Percentiles rank a stretch among this genome's conserved stretches.
Conservation (phyloP, 1,140 invertebrate genomes). For the Microvelia longipes region DNA sequence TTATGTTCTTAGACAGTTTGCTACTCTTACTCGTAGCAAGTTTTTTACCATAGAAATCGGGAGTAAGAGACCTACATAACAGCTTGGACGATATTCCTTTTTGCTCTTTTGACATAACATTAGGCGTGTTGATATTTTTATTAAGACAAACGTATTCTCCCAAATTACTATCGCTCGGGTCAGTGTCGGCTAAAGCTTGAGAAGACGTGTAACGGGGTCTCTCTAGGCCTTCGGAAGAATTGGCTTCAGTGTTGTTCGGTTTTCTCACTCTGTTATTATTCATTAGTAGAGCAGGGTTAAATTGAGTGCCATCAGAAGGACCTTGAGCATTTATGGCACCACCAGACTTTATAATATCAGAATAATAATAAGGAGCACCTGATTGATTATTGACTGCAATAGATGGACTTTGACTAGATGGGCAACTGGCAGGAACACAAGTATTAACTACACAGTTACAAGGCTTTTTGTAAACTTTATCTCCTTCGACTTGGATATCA, state of each 20-base stretch:
- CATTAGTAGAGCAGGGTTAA: neutral
- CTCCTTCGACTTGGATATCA: neutral
- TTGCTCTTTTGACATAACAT: neutral
- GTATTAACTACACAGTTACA: neutral
- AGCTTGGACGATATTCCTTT: neutral
- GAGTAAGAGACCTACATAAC: neutral
- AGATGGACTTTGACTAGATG: neutral
- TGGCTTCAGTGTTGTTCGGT: neutral
- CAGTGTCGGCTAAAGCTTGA: neutral
- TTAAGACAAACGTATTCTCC: neutral
- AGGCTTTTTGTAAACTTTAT: neutral
- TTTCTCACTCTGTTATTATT: neutral
- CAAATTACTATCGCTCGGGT: neutral
- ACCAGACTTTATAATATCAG: constrained; percentile 42
- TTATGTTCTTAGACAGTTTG: neutral
- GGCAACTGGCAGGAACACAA: neutral
- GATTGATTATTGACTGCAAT: neutral
- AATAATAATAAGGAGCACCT: constrained; percentile 68
- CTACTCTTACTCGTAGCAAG: neutral
- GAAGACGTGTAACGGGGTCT: neutral
- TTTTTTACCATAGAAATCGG: neutral
- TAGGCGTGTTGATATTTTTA: neutral
- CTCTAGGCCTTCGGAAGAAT: neutral
- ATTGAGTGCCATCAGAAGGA: neutral
- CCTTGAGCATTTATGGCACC: neutral